These are phyloP conservation scores for Scolopax bukidnonensis DNA, from an alignment of 2,797 vertebrate genomes.

Conservation along the genomic window DNA sequence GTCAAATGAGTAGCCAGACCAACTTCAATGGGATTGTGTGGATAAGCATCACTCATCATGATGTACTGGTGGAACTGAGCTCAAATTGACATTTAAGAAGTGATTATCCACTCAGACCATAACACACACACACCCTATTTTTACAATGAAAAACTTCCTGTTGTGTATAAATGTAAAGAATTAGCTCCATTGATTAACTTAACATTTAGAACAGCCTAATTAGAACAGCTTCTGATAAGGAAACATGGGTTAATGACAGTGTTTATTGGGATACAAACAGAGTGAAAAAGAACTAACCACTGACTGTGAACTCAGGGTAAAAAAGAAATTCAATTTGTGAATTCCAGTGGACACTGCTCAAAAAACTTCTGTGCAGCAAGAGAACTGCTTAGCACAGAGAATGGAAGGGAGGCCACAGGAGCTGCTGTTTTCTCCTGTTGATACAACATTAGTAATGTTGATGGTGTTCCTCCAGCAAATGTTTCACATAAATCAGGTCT, in stretches of 20 bases:
- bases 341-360: neutral
- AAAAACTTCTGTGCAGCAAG: neutral
- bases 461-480: constrained; percentile 30
- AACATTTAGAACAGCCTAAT: constrained; percentile 20
- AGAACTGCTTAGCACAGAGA: neutral
- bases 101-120: neutral
- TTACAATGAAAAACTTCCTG: neutral
- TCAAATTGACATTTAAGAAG: neutral
- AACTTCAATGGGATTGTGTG: neutral
- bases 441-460: neutral
- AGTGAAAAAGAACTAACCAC: constrained; percentile 5
- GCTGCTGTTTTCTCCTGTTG: neutral
- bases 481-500: constrained; percentile 34
- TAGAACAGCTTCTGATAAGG: neutral
- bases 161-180: constrained; percentile 4
- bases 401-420: neutral
- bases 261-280: constrained; percentile 6
- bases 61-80: neutral
- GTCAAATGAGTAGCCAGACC: neutral
- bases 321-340: constrained; percentile 16
- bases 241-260: constrained; percentile 1
- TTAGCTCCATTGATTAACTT: constrained; percentile 21
- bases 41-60: neutral
- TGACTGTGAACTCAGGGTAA: neutral
- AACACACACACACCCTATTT: neutral